Evolutionary conservation across 2,797 vertebrate genomes (phyloP).

Genomic region (Crax fasciolata): DNA sequence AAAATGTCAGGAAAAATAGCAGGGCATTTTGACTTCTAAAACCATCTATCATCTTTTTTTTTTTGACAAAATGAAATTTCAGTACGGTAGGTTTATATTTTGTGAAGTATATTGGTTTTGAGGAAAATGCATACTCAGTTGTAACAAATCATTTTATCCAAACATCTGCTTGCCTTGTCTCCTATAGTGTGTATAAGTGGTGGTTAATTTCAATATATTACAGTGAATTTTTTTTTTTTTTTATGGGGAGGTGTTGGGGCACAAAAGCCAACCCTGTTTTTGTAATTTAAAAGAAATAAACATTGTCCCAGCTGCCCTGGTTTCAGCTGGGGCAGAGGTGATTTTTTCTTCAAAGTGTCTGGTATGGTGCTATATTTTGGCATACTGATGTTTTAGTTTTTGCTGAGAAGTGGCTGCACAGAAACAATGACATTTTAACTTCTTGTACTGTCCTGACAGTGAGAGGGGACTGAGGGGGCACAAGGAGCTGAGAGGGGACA

Average conservation of each 20-base stretch:
- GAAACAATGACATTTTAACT: no score
- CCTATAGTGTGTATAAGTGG: background rate
- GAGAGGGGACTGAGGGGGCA: no score
- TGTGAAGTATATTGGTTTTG: background rate
- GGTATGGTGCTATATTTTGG: no score
- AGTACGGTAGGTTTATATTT: background rate
- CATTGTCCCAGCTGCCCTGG: no score
- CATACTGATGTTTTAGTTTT: no score
- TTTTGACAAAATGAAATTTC: background rate
- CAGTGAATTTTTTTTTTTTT: background rate
- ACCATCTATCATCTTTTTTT: background rate
- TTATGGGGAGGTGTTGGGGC: no score
- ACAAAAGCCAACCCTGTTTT: no score
- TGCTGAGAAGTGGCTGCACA: no score
- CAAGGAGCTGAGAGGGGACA: no score
- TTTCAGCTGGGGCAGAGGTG: no score
- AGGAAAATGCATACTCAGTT: background rate
- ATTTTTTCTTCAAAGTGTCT: no score
- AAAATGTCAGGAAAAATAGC: background rate
- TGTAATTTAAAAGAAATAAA: background rate
- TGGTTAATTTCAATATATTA: background rate
- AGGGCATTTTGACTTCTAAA: background rate
- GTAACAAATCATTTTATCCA: background rate
- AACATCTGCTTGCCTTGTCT: background rate
- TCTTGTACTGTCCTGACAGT: no score